Percentiles rank a stretch among this genome's conserved stretches.
Conservation (phyloP, 2,888 invertebrate species). For the Lasius fuliginosus region DNA sequence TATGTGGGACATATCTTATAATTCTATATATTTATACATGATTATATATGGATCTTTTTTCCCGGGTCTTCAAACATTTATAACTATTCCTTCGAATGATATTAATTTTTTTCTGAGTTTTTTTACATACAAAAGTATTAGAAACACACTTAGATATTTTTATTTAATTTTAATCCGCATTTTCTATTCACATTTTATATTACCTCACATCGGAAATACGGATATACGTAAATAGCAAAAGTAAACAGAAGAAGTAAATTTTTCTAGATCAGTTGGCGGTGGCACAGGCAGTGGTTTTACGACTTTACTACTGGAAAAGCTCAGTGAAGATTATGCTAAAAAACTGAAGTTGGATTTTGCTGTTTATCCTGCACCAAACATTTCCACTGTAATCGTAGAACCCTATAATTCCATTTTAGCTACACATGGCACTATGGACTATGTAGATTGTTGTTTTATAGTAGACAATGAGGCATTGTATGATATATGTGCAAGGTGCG, state of each 20-base stretch:
- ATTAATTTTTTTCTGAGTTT: background rate
- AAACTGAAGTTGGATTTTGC: conserved; percentile 90
- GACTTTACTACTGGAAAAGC: conserved; percentile 89
- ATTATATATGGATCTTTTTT: too few relatives aligned
- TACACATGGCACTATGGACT: conserved; percentile 90
- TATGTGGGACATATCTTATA: too few relatives aligned
- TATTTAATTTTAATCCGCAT: background rate
- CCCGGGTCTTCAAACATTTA: background rate
- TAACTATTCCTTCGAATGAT: background rate
- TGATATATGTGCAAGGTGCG: conserved; percentile 89
- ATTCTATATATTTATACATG: too few relatives aligned
- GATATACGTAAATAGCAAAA: background rate
- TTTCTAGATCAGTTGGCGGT: conserved; percentile 90
- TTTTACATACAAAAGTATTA: background rate
- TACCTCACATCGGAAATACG: background rate
- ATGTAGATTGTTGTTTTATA: conserved; percentile 91
- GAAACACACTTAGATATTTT: background rate
- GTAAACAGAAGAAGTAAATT: background rate
- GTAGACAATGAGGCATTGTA: conserved; percentile 93
- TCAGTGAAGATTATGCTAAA: conserved; percentile 90
- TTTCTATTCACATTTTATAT: background rate
- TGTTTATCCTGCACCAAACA: conserved; percentile 95
- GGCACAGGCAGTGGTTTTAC: conserved; percentile 94
- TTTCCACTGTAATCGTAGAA: conserved; percentile 92
- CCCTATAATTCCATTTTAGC: conserved; percentile 92